A percentile compares a stretch with the other conserved stretches of the same genome.
Conservation (phyloP, 2,113 vertebrate genomes). For the Trichechus manatus region DNA sequence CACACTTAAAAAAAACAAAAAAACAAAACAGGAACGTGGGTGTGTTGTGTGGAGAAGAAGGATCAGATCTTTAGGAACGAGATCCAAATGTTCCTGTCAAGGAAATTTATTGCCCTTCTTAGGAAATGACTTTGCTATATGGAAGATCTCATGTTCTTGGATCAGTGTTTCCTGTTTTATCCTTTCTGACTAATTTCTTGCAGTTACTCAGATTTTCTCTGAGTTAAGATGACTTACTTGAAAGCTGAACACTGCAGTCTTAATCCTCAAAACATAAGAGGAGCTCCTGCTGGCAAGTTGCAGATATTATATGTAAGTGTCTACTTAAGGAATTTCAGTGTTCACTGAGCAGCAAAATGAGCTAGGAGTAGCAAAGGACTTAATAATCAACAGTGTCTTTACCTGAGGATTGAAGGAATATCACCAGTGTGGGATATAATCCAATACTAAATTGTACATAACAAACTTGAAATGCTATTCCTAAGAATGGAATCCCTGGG, state of each 20-base stretch:
- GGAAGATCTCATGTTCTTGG: conserved; percentile 53
- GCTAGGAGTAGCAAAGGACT: neutral
- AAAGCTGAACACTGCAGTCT: conserved; percentile 48
- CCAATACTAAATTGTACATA: neutral
- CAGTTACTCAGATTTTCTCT: conserved; percentile 67
- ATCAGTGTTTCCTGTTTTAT: conserved; percentile 46
- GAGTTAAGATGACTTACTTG: conserved; percentile 69
- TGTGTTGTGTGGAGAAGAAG: neutral
- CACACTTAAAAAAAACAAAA: neutral
- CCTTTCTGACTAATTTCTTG: conserved; percentile 64
- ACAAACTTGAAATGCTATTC: neutral
- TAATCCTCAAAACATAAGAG: neutral
- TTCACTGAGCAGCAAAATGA: neutral
- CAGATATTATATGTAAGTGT: neutral
- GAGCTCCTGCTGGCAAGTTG: conserved; percentile 45
- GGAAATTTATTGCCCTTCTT: conserved; percentile 55
- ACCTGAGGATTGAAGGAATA: neutral
- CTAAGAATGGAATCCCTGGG: neutral
- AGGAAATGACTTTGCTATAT: conserved; percentile 21
- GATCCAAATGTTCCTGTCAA: conserved; percentile 15
- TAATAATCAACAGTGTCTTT: neutral
- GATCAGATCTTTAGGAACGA: conserved; percentile 37
- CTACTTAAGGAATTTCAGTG: neutral
- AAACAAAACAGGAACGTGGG: neutral
- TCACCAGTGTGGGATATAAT: neutral